Evolutionary conservation across 2,797 vertebrate genomes (phyloP).

Genomic region (Limosa lapponica): DNA sequence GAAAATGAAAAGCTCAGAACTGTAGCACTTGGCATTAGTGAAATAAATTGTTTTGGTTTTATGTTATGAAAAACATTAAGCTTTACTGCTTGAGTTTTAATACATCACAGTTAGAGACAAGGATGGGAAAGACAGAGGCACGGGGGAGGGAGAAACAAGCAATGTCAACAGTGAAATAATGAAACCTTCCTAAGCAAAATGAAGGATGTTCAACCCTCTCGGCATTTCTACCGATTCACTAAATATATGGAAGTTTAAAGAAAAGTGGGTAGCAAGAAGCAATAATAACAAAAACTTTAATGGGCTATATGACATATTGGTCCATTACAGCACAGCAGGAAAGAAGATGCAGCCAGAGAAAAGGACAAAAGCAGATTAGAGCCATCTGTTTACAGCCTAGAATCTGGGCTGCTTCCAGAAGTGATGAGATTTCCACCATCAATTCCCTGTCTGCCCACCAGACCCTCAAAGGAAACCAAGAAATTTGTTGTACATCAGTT

Average conservation of each 20-base stretch:
- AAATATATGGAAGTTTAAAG: background rate
- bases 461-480: background rate
- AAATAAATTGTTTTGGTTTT: background rate
- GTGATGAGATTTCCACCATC: conserved; percentile 15
- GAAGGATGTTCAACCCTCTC: background rate
- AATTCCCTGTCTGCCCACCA: background rate
- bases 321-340: conserved; percentile 39
- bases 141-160: background rate
- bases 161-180: background rate
- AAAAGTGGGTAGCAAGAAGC: background rate
- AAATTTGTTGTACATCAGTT: background rate
- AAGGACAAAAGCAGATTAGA: conserved; percentile 65
- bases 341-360: conserved; percentile 33
- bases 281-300: conserved; percentile 13
- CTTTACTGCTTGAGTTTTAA: background rate
- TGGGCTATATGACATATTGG: background rate
- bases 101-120: background rate
- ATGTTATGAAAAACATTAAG: background rate
- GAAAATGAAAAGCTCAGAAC: background rate
- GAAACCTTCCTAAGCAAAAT: background rate
- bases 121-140: background rate
- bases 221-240: background rate
- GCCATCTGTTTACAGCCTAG: conserved; percentile 48
- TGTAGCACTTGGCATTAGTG: background rate
- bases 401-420: conserved; percentile 27